phyloP scores from a whole-genome alignment of 2,113 vertebrate species.

The Nyctereutes procyonoides region DNA sequence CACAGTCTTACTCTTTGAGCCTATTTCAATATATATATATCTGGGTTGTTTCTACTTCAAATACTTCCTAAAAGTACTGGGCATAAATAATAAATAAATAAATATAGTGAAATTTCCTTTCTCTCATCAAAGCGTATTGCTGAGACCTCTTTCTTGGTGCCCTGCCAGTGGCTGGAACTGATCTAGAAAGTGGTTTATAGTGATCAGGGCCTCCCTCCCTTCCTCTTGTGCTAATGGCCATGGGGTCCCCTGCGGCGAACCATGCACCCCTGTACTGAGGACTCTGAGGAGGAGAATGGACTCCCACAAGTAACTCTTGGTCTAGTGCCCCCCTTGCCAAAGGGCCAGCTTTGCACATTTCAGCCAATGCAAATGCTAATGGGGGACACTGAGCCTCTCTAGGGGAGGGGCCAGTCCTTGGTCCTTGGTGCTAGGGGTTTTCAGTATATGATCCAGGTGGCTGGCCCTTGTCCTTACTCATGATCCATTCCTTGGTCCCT shows the following conservation, averaged over 20 bases:
- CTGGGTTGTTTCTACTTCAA: background rate
- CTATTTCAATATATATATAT: background rate
- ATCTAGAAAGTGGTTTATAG: background rate
- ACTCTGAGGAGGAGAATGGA: too few relatives aligned
- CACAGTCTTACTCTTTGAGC: background rate
- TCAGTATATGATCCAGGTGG: fast-evolving
- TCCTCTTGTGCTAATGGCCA: fast-evolving
- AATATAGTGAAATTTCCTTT: slow-evolving; percentile 15
- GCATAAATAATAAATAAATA: slow-evolving; percentile 57
- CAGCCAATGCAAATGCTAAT: fast-evolving
- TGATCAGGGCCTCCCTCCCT: fast-evolving
- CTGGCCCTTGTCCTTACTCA: background rate
- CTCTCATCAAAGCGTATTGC: background rate
- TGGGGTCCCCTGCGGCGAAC: fast-evolving
- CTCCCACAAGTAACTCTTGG: background rate
- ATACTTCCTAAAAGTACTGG: background rate
- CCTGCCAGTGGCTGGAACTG: background rate
- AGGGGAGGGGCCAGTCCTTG: fast-evolving
- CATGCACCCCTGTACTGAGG: fast-evolving
- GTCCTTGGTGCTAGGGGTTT: background rate
- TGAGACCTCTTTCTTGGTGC: slow-evolving; percentile 25
- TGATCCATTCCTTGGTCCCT: too few relatives aligned
- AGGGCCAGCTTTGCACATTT: background rate
- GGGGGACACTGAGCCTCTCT: background rate
- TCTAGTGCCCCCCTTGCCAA: background rate